phyloP scores from a whole-genome alignment of 2,797 vertebrate species.

The Numenius phaeopus region DNA sequence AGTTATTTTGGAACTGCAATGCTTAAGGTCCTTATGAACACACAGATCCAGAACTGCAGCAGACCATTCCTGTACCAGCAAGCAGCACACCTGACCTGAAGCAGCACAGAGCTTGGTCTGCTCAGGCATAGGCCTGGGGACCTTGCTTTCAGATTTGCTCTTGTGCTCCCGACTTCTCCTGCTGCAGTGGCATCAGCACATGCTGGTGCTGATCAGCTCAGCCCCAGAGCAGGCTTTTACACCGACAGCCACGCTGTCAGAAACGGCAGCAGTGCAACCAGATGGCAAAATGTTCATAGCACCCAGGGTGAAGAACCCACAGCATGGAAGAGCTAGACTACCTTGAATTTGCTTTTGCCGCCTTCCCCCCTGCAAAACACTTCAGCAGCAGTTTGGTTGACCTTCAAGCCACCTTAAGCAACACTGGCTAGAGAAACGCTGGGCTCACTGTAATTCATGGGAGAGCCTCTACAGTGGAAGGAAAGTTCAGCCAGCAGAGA shows the following conservation, averaged over 20 bases:
- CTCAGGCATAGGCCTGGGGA: fast-evolving
- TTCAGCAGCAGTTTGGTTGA: not conserved
- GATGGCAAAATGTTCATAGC: not conserved
- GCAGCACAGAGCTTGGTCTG: not conserved
- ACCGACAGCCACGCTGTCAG: fast-evolving
- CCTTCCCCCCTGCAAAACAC: not conserved
- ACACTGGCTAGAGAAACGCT: not conserved
- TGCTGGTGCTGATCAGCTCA: not conserved
- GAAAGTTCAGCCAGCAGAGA: not conserved
- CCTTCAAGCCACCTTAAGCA: not conserved
- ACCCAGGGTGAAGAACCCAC: not conserved
- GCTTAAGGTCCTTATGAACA: not conserved
- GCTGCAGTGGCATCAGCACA: fast-evolving
- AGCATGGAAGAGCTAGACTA: not conserved
- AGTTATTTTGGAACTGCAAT: not conserved
- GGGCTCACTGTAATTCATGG: not conserved
- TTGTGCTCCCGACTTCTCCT: not conserved
- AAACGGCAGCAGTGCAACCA: fast-evolving
- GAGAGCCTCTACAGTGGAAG: not conserved
- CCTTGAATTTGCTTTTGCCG: not conserved
- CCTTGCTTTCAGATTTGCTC: not conserved
- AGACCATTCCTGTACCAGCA: not conserved
- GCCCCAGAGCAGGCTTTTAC: not conserved
- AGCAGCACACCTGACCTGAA: fast-evolving
- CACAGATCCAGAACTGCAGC: not conserved